phyloP scores from a whole-genome alignment of 2,888 invertebrate species.

The Mylabris sibirica region DNA sequence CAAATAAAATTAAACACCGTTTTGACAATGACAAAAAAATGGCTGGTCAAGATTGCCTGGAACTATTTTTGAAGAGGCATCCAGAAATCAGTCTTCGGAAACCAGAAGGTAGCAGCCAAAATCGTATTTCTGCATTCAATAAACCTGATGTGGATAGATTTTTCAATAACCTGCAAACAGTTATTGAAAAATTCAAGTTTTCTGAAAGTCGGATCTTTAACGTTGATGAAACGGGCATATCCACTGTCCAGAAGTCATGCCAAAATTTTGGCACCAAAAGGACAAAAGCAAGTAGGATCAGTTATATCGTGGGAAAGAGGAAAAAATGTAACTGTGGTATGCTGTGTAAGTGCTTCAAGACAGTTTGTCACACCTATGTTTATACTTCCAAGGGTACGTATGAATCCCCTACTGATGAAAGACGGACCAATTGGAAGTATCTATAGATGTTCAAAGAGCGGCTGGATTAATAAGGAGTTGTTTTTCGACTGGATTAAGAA shows the following conservation, averaged over 20 bases:
- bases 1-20: not conserved
- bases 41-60: conserved; percentile 19
- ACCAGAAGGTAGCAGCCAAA: conserved; percentile 46
- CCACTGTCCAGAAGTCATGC: conserved; percentile 55
- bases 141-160: conserved; percentile 42
- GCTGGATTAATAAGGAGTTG: no score
- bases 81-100: conserved; percentile 32
- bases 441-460: no score
- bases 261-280: conserved; percentile 44
- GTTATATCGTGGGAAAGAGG: conserved; percentile 22
- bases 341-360: conserved; percentile 14
- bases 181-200: conserved; percentile 41
- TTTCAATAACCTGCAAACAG: conserved; percentile 39
- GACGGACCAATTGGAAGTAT: no score
- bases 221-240: conserved; percentile 56
- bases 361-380: no score
- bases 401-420: no score
- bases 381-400: no score
- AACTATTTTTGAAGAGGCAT: conserved; percentile 20
- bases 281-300: conserved; percentile 22
- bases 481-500: no score
- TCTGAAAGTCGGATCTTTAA: conserved; percentile 50
- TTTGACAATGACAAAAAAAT: conserved; percentile 19
- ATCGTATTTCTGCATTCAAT: conserved; percentile 45
- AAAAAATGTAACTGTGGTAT: conserved; percentile 21